Conservation (phyloP, 2,888 invertebrate genomes). For the Formica aserva region DNA sequence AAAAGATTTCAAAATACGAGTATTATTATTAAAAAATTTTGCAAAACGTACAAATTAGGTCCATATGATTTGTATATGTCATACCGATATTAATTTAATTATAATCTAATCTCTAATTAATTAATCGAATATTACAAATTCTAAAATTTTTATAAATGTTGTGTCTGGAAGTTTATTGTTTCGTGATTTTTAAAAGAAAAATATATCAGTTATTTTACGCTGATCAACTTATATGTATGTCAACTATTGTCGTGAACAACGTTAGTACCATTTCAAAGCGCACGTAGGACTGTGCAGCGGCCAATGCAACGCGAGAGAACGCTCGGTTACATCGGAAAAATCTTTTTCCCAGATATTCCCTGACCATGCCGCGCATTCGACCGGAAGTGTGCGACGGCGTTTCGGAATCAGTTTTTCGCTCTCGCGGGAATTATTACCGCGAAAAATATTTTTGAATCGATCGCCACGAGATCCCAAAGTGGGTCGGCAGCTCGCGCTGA, state of each 20-base stretch:
- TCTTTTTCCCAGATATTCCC: constrained; percentile 43
- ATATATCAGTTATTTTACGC: not conserved
- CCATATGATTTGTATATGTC: not conserved
- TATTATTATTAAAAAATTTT: not conserved
- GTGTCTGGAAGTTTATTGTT: not conserved
- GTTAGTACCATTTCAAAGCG: constrained; percentile 58
- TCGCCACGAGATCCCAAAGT: constrained; percentile 57
- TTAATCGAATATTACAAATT: not conserved
- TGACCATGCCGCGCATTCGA: constrained; percentile 22
- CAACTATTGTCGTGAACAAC: not conserved
- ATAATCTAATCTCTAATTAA: not conserved
- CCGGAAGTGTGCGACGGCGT: constrained; percentile 38
- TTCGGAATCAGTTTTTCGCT: constrained; percentile 39
- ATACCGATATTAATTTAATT: not conserved
- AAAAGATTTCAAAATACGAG: not conserved
- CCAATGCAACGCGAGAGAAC: constrained; percentile 40
- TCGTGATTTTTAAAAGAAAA: not conserved
- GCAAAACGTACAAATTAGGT: not conserved
- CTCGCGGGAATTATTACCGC: constrained; percentile 40
- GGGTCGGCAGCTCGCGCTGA: constrained; percentile 36
- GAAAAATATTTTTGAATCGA: constrained; percentile 61
- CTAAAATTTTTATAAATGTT: not conserved
- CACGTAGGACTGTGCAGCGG: constrained; percentile 42
- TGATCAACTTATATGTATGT: not conserved
- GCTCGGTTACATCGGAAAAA: constrained; percentile 42